These are phyloP conservation scores for Bufo gargarizans DNA, from an alignment of 2,113 vertebrate species.

Conservation along the genomic window DNA sequence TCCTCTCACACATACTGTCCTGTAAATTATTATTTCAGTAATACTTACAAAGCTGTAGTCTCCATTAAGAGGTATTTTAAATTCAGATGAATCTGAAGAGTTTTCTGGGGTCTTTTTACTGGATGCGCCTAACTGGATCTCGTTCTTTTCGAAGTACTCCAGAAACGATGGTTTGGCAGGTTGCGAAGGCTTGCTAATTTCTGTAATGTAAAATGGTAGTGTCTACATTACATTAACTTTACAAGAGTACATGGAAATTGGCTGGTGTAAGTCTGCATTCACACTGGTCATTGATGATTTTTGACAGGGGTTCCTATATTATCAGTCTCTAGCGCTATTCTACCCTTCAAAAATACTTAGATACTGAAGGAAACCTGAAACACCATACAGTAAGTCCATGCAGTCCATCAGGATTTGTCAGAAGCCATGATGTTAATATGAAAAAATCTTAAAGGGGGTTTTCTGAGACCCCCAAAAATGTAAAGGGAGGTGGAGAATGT, in stretches of 20 bases:
- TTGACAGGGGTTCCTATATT: no score
- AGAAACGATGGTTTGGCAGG: conserved; percentile 91
- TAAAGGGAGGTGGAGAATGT: no score
- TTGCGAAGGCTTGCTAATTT: conserved; percentile 86
- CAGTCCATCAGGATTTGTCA: background rate
- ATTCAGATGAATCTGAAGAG: conserved; percentile 76
- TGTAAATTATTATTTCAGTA: background rate
- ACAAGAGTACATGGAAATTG: background rate
- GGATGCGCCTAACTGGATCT: conserved; percentile 81
- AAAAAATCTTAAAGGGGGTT: no score
- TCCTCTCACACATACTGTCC: background rate
- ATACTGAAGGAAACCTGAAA: background rate
- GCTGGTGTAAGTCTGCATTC: background rate
- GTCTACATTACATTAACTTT: background rate
- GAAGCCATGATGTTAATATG: background rate
- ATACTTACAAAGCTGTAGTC: conserved; percentile 91
- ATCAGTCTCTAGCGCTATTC: background rate
- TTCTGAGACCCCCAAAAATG: no score
- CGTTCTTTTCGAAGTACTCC: conserved; percentile 96
- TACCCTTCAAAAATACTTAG: background rate
- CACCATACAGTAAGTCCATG: background rate
- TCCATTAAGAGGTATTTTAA: conserved; percentile 84
- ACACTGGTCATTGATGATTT: no score
- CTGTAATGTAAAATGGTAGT: conserved; percentile 67
- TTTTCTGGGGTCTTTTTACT: conserved; percentile 72